Evolutionary conservation across 2,113 vertebrate species (phyloP).

Genomic region (Leptobrachium leishanense): DNA sequence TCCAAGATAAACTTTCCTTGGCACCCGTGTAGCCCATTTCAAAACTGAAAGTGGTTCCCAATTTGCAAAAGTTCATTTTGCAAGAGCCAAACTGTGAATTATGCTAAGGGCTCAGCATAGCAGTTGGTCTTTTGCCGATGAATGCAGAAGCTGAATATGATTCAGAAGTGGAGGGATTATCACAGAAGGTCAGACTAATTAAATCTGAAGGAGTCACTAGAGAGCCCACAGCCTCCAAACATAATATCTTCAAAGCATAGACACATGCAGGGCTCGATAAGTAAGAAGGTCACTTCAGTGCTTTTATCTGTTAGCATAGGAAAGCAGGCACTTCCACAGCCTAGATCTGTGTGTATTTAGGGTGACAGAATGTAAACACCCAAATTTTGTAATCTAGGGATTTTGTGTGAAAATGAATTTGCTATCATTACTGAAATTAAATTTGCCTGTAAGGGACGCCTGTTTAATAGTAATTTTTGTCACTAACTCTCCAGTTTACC

Average conservation of each 20-base stretch:
- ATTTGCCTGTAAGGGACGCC: no score
- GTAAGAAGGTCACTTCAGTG: conserved; percentile 57
- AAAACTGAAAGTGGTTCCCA: conserved; percentile 68
- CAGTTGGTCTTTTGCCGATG: conserved; percentile 62
- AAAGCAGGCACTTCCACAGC: conserved; percentile 37
- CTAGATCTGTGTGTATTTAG: neutral
- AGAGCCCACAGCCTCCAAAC: conserved; percentile 61
- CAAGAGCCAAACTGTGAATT: conserved; percentile 62
- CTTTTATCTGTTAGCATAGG: conserved; percentile 61
- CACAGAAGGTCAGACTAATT: conserved; percentile 69
- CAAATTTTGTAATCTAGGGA: conserved; percentile 2
- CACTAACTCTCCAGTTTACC: no score
- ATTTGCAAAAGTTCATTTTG: conserved; percentile 62
- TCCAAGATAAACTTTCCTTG: conserved; percentile 74
- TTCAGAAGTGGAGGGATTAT: conserved; percentile 57
- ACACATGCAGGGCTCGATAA: conserved; percentile 57
- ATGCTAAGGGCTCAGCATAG: conserved; percentile 54
- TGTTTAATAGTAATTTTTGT: no score
- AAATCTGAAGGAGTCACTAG: conserved; percentile 66
- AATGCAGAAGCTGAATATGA: conserved; percentile 61
- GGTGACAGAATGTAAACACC: conserved; percentile 11
- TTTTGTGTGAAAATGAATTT: neutral
- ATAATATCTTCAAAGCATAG: conserved; percentile 64
- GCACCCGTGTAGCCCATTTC: conserved; percentile 61
- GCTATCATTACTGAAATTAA: no score